Conservation (phyloP, 2,888 invertebrate genomes). For the Calephelis perditalis region DNA sequence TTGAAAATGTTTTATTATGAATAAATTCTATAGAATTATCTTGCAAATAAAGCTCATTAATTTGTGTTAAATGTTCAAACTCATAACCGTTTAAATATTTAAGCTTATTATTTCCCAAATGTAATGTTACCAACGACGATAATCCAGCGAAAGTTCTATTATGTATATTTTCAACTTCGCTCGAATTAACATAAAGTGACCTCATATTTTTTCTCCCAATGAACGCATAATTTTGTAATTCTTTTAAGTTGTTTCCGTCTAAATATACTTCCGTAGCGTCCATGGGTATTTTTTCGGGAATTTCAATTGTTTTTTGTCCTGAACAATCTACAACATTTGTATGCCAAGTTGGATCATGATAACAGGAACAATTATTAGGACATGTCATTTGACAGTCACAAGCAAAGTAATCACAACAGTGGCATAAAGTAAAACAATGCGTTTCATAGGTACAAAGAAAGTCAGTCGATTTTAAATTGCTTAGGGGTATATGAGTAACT, state of each 20-base stretch:
- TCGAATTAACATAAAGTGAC: conserved; percentile 90
- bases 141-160: conserved; percentile 94
- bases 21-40: conserved; percentile 89
- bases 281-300: conserved; percentile 94
- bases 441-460: conserved; percentile 94
- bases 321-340: conserved; percentile 96
- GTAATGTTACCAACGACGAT: conserved; percentile 86
- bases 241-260: conserved; percentile 92
- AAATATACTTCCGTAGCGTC: conserved; percentile 95
- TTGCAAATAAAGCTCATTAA: conserved; percentile 91
- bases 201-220: conserved; percentile 94
- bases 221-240: conserved; percentile 92
- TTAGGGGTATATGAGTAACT: conserved; percentile 85
- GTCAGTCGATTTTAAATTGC: conserved; percentile 86
- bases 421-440: conserved; percentile 95
- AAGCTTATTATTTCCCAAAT: conserved; percentile 91
- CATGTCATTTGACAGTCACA: conserved; percentile 99
- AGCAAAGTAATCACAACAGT: conserved; percentile 96
- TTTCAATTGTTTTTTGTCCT: conserved; percentile 84
- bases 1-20: conserved; percentile 86
- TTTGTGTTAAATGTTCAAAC: conserved; percentile 88
- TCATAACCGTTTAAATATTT: conserved; percentile 88
- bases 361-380: conserved; percentile 95
- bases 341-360: conserved; percentile 95
- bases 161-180: conserved; percentile 89